phyloP scores from a whole-genome alignment of 1,140 invertebrate genomes.

The Pygmarrhopalites habei region DNA sequence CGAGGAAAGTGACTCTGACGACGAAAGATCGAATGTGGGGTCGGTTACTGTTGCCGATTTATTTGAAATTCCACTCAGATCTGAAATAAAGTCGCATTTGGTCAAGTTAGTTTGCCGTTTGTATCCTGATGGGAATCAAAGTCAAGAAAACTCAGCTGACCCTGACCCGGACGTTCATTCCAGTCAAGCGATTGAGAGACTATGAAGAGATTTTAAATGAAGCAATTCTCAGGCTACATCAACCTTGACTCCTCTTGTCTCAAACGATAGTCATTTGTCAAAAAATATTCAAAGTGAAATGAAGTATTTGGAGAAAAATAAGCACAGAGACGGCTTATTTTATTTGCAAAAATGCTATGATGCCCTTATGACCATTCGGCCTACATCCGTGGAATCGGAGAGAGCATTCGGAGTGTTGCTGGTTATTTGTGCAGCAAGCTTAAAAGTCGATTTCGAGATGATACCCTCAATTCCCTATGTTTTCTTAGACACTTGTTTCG shows the following conservation, averaged over 20 bases:
- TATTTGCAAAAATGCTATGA: slow-evolving; percentile 8
- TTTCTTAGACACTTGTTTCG: slow-evolving; percentile 11
- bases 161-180: too few species aligned
- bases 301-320: too few species aligned
- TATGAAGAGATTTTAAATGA: too few species aligned
- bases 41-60: neutral
- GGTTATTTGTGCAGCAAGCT: slow-evolving; percentile 19
- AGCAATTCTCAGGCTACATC: too few species aligned
- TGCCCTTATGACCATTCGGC: neutral
- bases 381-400: slow-evolving; percentile 14
- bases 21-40: too few species aligned
- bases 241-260: too few species aligned
- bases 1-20: too few species aligned
- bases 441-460: neutral
- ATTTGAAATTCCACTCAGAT: neutral
- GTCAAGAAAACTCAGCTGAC: too few species aligned
- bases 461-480: slow-evolving; percentile 1
- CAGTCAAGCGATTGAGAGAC: too few species aligned
- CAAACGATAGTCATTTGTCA: too few species aligned
- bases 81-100: neutral
- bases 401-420: slow-evolving; percentile 12
- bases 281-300: too few species aligned
- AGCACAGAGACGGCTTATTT: neutral
- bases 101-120: neutral
- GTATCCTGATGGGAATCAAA: too few species aligned